These are phyloP conservation scores for Agriopis marginaria DNA, from an alignment of 2,888 invertebrate species.

Conservation along the genomic window DNA sequence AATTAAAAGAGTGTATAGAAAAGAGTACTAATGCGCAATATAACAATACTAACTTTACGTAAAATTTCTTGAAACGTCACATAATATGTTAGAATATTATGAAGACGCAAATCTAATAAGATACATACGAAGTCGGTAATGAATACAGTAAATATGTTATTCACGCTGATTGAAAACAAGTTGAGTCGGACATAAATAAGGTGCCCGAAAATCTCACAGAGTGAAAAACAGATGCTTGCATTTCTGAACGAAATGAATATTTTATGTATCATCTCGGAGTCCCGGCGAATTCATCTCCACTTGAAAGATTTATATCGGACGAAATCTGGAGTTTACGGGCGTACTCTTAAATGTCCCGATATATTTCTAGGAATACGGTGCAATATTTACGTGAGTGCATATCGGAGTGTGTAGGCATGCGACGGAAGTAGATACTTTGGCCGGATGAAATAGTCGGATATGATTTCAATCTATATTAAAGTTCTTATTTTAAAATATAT, in stretches of 20 bases:
- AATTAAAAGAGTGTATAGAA: too few relatives aligned
- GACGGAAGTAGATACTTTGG: neutral
- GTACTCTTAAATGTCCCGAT: constrained; percentile 44
- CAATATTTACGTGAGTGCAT: constrained; percentile 62
- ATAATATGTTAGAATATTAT: too few relatives aligned
- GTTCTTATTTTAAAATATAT: neutral
- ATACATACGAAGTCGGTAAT: constrained; percentile 17
- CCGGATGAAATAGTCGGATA: neutral
- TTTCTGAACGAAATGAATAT: constrained; percentile 79
- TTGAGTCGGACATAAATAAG: constrained; percentile 50
- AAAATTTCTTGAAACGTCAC: too few relatives aligned
- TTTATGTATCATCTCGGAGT: constrained; percentile 82
- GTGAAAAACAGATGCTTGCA: constrained; percentile 77
- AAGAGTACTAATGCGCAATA: too few relatives aligned
- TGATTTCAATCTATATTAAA: neutral
- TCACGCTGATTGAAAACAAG: constrained; percentile 44
- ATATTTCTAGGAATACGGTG: constrained; percentile 58
- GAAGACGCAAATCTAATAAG: neutral
- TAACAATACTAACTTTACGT: too few relatives aligned
- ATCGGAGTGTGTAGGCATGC: constrained; percentile 34
- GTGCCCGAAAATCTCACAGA: constrained; percentile 56
- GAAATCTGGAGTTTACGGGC: constrained; percentile 74
- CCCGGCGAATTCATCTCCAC: constrained; percentile 76
- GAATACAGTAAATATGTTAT: constrained; percentile 42
- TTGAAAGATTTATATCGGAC: constrained; percentile 81